Percentiles rank a stretch among this genome's conserved stretches.
These are phyloP conservation scores for Oscarella lobularis DNA, from an alignment of 37 sponge, comb jelly and placozoan species.

Conservation along the genomic window DNA sequence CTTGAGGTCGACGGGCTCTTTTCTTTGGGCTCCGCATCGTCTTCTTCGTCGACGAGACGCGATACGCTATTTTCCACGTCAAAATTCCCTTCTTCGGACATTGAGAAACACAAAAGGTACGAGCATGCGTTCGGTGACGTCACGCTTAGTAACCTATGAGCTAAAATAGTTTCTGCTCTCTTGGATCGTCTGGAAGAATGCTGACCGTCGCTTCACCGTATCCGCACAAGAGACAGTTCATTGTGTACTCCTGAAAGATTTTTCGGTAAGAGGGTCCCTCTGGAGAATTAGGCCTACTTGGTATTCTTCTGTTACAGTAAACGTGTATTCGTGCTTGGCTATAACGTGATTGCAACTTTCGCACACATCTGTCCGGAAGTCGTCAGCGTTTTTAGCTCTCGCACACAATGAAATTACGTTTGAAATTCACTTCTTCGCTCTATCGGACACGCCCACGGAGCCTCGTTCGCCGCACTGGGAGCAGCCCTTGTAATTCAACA, in stretches of 20 bases:
- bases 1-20: no score
- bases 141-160: not conserved
- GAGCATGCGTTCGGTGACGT: no score
- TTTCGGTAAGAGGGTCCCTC: not conserved
- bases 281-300: conserved; percentile 28
- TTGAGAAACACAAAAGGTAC: no score
- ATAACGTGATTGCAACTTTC: conserved; percentile 64
- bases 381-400: not conserved
- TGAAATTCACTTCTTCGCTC: conserved; percentile 42
- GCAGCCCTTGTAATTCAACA: conserved; percentile 76
- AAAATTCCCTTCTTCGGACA: no score
- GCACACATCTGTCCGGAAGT: conserved; percentile 54
- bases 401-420: conserved; percentile 15
- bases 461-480: conserved; percentile 26
- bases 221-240: conserved; percentile 87
- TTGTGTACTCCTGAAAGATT: conserved; percentile 60
- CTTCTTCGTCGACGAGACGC: no score
- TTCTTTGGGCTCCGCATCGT: not conserved
- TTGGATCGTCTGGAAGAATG: conserved; percentile 78
- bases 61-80: no score
- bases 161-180: conserved; percentile 51
- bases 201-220: conserved; percentile 54
- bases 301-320: conserved; percentile 55
- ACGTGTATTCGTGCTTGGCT: conserved; percentile 67
- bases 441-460: no score